Percentiles rank a stretch among this genome's conserved stretches.
phyloP scores from a whole-genome alignment of 2,113 vertebrate species.

The Rhegmatorhina hoffmannsi region DNA sequence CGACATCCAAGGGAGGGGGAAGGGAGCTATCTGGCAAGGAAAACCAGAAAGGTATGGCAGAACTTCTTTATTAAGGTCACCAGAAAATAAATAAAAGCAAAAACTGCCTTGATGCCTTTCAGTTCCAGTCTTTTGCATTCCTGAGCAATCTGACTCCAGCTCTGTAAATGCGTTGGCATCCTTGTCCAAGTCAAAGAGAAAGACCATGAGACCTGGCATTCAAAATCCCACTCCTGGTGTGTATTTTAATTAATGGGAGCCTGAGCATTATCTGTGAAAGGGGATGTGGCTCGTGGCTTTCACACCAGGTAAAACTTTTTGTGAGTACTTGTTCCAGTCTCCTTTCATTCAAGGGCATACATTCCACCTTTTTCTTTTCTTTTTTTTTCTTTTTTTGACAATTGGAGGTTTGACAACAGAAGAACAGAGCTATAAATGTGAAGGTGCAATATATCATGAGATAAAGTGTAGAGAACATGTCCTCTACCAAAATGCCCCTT shows the following conservation, averaged over 20 bases:
- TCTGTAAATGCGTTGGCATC: constrained; percentile 49
- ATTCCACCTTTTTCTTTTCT: not conserved
- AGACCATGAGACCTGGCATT: constrained; percentile 43
- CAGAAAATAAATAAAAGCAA: constrained; percentile 33
- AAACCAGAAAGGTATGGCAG: not conserved
- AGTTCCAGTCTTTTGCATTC: constrained; percentile 47
- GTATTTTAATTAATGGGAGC: constrained; percentile 36
- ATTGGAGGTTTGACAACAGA: constrained; percentile 60
- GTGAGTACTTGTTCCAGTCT: constrained; percentile 19
- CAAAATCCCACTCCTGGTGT: not conserved
- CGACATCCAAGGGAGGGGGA: not conserved
- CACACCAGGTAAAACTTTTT: constrained; percentile 61
- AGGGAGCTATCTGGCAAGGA: not conserved
- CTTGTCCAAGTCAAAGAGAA: constrained; percentile 52
- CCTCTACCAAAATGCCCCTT: constrained; percentile 64
- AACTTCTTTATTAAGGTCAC: constrained; percentile 7
- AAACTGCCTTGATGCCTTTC: constrained; percentile 35
- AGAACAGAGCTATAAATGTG: constrained; percentile 71
- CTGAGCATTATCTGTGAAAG: constrained; percentile 40
- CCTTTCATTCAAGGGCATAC: constrained; percentile 67
- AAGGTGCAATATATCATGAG: constrained; percentile 66
- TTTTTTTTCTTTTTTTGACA: not conserved
- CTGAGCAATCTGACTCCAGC: constrained; percentile 49
- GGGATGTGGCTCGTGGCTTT: not conserved
- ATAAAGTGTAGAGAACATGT: constrained; percentile 63